phyloP scores from a whole-genome alignment of 2,113 vertebrate genomes.

The Gambusia holbrooki region DNA sequence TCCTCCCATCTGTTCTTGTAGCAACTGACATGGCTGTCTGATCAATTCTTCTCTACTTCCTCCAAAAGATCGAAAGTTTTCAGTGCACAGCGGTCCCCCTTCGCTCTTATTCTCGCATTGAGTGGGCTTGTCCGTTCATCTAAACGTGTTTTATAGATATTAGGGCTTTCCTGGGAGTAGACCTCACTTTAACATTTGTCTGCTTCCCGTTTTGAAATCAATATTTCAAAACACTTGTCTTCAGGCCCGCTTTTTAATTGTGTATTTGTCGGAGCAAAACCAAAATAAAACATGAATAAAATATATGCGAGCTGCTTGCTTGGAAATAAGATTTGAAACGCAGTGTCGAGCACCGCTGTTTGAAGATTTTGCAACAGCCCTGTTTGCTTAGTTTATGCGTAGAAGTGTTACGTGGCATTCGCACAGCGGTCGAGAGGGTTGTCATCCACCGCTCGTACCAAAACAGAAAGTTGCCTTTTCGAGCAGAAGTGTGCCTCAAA shows the following conservation, averaged over 20 bases:
- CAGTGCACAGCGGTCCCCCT: neutral
- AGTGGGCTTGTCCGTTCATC: neutral
- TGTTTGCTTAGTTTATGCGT: slow-evolving; percentile 56
- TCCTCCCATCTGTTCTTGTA: slow-evolving; percentile 22
- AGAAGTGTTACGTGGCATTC: slow-evolving; percentile 86
- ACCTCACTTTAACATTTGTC: slow-evolving; percentile 29
- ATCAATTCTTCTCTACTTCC: slow-evolving; percentile 61
- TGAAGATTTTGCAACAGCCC: slow-evolving; percentile 28
- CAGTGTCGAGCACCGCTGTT: neutral
- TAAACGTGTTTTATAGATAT: neutral
- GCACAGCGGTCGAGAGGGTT: slow-evolving; percentile 64
- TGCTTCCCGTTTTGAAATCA: slow-evolving; percentile 26
- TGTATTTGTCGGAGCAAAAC: neutral
- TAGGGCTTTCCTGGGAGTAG: neutral
- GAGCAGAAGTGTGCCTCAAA: too few species aligned
- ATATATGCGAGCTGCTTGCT: neutral
- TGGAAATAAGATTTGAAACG: accelerated
- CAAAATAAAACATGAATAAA: neutral
- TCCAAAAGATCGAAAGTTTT: slow-evolving; percentile 60
- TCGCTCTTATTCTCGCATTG: neutral
- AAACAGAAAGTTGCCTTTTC: slow-evolving; percentile 44
- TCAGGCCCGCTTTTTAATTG: neutral
- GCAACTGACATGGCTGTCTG: slow-evolving; percentile 64
- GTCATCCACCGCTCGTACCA: slow-evolving; percentile 55
- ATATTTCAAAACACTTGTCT: slow-evolving; percentile 7